These are phyloP conservation scores for Acanthosoma haemorrhoidale DNA, from an alignment of 2,888 invertebrate genomes.

Conservation along the genomic window DNA sequence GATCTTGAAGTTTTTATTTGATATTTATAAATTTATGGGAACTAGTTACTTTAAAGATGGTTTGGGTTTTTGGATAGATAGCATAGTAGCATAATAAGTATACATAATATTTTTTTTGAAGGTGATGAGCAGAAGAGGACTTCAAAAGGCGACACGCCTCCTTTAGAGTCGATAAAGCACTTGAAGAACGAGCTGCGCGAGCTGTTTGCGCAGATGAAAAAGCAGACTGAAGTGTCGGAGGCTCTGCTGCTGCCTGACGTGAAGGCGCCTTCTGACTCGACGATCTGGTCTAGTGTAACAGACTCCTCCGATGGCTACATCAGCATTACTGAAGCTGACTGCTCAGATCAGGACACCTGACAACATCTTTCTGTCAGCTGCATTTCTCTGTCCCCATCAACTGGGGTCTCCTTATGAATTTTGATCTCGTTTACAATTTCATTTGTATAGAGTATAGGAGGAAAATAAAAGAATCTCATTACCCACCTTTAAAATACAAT, in stretches of 20 bases:
- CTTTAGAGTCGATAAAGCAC: constrained; percentile 21
- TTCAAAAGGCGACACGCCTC: neutral
- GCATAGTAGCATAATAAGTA: no score
- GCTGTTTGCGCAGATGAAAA: constrained; percentile 24
- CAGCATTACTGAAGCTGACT: constrained; percentile 18
- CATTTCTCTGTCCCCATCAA: no score
- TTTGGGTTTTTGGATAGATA: no score
- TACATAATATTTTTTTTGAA: neutral
- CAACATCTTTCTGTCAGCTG: neutral
- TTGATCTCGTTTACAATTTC: no score
- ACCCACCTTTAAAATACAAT: neutral
- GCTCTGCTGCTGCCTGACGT: neutral
- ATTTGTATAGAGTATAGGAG: no score
- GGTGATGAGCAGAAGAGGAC: neutral
- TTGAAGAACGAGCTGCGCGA: constrained; percentile 21
- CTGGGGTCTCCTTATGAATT: no score
- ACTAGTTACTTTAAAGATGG: no score
- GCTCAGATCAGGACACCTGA: constrained; percentile 1
- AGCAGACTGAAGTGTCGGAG: constrained; percentile 21
- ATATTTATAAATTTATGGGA: no score
- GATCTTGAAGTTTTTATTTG: no score
- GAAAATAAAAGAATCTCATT: neutral
- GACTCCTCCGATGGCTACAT: constrained; percentile 25
- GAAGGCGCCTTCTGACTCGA: neutral
- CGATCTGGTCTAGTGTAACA: constrained; percentile 12